Evolutionary conservation across 2,797 vertebrate species (phyloP), one percentile per base, ranked within the genome.

Genomic region (Myotis planiceps): DNA sequence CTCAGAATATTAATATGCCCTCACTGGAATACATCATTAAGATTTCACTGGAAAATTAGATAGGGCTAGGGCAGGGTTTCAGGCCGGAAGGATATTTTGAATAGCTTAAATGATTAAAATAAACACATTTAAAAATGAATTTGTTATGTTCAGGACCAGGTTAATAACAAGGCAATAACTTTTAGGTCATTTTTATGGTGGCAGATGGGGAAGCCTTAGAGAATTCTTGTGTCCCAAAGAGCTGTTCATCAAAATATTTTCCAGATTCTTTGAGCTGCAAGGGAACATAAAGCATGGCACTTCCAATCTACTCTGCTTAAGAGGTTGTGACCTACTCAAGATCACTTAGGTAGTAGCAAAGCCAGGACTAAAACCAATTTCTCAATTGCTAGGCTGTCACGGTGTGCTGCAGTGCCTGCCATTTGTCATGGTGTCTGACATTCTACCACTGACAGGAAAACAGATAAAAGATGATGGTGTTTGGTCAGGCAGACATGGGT

Each of bases 1-100:
- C 74, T 96, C 47, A 90, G 92, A 96, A 95, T 97, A 92, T 96
- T 97, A 96, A 97, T 85, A 51, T 15, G 19, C 10, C 16, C 76
- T 89, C 85, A 14, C 47, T 66, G 68, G 78, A 90, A 81, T 92
- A 87, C 16, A 92, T 81, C 93, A 53, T 23, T 5, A 9, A 80
- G 47, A 93, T 71, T 97, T 90, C 60, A 53, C 87, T 88, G 68
- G 95, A 89, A 86, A 94, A 96, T 96, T 90, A 82, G 87, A 51
- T 89, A 86, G 88, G 74, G 19, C 71, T 63, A 60, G 53, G 71
- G 66, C 74, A 88, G 66, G 87, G 18, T 55, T 91, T 89, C 39
- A 60, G 80, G 32, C 42, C n/a, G 32, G 53, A 84, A 66, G 65
- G 25, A 3, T 81, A 74, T 84, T 83, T 79, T 68, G 63, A 92